Evolutionary conservation across 2,797 vertebrate genomes (phyloP).

Genomic region (Hipposideros larvatus): DNA sequence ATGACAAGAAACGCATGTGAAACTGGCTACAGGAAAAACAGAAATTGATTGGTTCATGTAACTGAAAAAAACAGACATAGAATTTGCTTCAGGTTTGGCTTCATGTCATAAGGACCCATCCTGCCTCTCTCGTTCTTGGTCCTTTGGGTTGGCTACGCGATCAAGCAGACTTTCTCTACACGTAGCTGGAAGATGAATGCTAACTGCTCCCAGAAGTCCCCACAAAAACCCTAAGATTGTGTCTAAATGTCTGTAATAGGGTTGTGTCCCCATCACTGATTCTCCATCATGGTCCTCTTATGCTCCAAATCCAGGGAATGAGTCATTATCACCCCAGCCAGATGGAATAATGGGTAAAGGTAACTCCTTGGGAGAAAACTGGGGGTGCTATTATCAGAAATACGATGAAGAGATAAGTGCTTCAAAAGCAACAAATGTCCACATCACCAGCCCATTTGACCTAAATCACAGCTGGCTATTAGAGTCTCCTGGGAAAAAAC

Average conservation of each 20-base stretch:
- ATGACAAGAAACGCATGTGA: constrained; percentile 17
- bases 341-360: not conserved
- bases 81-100: not conserved
- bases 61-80: not conserved
- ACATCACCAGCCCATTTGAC: not conserved
- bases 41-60: not conserved
- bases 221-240: not conserved
- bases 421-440: not conserved
- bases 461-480: not conserved
- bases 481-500: not conserved
- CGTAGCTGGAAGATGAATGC: not conserved
- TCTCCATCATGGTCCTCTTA: not conserved
- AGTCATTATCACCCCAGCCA: not conserved
- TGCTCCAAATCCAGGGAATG: not conserved
- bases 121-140: not conserved
- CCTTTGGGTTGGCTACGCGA: not conserved
- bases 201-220: not conserved
- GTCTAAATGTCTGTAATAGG: not conserved
- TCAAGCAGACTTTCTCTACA: not conserved
- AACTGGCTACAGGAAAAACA: not conserved
- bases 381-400: not conserved
- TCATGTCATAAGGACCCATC: not conserved
- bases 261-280: not conserved
- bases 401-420: not conserved
- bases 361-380: not conserved